phyloP scores from a whole-genome alignment of 2,113 vertebrate genomes.

The Rhea pennata region DNA sequence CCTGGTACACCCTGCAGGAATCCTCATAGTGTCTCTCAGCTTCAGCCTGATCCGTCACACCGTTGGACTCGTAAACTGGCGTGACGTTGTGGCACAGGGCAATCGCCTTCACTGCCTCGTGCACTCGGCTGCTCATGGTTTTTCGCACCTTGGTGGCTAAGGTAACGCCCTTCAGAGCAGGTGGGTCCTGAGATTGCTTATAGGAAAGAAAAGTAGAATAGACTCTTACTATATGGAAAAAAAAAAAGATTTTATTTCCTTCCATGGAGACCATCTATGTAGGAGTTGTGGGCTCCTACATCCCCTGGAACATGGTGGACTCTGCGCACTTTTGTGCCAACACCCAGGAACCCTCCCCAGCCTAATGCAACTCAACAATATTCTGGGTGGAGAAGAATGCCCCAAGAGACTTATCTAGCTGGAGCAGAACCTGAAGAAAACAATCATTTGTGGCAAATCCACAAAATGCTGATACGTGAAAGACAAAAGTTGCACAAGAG shows the following conservation, averaged over 20 bases:
- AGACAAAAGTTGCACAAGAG: neutral
- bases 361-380: fast-evolving
- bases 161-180: slow-evolving; percentile 82
- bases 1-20: slow-evolving; percentile 96
- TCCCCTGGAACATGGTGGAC: fast-evolving
- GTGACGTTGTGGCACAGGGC: slow-evolving; percentile 97
- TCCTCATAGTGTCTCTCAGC: slow-evolving; percentile 96
- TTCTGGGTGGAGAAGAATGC: neutral
- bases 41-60: slow-evolving; percentile 94
- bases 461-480: neutral
- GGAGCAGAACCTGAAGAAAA: neutral
- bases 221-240: neutral
- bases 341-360: neutral
- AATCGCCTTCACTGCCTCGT: slow-evolving; percentile 95
- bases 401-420: neutral
- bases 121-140: slow-evolving; percentile 94
- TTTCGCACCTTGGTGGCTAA: slow-evolving; percentile 93
- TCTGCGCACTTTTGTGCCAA: neutral
- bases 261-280: neutral
- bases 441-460: neutral
- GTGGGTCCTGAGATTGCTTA: slow-evolving; percentile 88
- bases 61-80: slow-evolving; percentile 92
- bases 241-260: neutral
- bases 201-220: neutral
- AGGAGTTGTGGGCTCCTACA: fast-evolving